Conservation (phyloP, 2,113 vertebrate genomes). For the Sigmodon hispidus region DNA sequence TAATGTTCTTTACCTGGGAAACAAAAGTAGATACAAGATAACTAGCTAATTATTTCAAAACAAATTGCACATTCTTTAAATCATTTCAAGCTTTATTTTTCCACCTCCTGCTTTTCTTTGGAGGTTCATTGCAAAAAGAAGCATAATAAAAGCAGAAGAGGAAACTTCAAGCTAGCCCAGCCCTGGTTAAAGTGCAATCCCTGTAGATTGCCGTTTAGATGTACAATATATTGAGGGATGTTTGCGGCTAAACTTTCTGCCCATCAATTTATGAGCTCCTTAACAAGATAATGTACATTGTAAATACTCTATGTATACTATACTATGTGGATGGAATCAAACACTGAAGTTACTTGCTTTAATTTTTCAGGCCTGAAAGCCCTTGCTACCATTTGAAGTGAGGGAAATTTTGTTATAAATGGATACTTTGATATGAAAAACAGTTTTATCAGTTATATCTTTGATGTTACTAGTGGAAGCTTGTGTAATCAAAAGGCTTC, state of each 20-base stretch:
- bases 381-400: not conserved
- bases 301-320: not conserved
- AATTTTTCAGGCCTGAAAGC: constrained; percentile 32
- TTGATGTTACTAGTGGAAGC: not conserved
- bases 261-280: constrained; percentile 21
- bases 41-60: not conserved
- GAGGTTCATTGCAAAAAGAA: constrained; percentile 16
- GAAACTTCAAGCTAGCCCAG: not conserved
- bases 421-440: not conserved
- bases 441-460: not conserved
- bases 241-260: not conserved
- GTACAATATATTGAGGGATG: not conserved
- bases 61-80: not conserved
- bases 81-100: not conserved
- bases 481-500: constrained; percentile 32
- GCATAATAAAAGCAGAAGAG: not conserved
- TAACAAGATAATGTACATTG: not conserved
- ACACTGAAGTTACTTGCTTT: constrained; percentile 22
- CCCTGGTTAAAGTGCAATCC: not conserved
- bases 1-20: not conserved
- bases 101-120: not conserved
- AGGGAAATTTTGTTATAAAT: constrained; percentile 3
- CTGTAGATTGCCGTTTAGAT: not conserved
- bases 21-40: constrained; percentile 11
- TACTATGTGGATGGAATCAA: not conserved